A percentile compares a stretch with the other conserved stretches of the same genome.
phyloP scores from a whole-genome alignment of 2,888 invertebrate species.

The Scaeva pyrastri region DNA sequence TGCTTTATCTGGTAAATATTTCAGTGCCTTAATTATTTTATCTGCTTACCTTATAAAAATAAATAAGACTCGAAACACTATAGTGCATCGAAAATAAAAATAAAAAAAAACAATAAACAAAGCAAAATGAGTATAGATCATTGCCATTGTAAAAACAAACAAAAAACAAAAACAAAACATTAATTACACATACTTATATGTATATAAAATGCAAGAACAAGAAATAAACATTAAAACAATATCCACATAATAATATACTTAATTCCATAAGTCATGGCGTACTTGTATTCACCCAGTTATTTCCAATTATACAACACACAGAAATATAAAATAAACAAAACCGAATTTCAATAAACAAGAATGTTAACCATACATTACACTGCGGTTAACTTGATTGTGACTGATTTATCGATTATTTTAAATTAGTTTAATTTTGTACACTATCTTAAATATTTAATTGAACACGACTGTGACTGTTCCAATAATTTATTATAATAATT shows the following conservation, averaged over 20 bases:
- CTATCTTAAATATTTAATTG: too few relatives aligned
- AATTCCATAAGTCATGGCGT: conserved; percentile 49
- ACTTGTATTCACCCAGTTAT: conserved; percentile 34
- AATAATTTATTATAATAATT: too few relatives aligned
- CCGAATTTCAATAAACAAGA: conserved; percentile 59
- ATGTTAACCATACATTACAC: conserved; percentile 32
- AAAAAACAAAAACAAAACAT: neutral
- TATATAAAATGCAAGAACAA: neutral
- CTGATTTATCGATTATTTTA: neutral
- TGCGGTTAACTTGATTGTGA: neutral
- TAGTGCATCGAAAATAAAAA: neutral
- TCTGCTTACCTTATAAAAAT: too few relatives aligned
- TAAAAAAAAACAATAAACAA: neutral
- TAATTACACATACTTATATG: conserved; percentile 19
- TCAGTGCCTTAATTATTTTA: too few relatives aligned
- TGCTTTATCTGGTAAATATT: too few relatives aligned
- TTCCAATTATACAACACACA: conserved; percentile 56
- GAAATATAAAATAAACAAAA: conserved; percentile 9
- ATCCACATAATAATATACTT: conserved; percentile 25
- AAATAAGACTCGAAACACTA: too few relatives aligned
- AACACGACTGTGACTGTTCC: too few relatives aligned
- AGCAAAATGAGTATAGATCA: conserved; percentile 4
- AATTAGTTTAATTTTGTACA: too few relatives aligned
- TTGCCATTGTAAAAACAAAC: neutral
- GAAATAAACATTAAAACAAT: conserved; percentile 23